These are phyloP conservation scores for Ophion ellenae DNA, from an alignment of 2,888 invertebrate genomes.

Conservation along the genomic window DNA sequence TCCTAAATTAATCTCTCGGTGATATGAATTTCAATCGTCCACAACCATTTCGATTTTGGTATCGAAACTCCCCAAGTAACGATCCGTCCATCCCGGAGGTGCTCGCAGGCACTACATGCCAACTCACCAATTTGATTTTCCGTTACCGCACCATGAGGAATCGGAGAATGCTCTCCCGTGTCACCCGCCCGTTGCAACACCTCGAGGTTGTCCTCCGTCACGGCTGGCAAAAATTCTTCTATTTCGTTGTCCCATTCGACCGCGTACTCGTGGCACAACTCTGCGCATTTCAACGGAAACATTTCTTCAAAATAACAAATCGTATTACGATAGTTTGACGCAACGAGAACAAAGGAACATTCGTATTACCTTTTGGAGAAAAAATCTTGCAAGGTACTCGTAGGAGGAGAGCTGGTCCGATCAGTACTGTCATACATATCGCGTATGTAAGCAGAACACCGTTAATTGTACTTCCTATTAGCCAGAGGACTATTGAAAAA, in stretches of 20 bases:
- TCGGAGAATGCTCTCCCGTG: constrained; percentile 80
- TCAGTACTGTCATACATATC: constrained; percentile 78
- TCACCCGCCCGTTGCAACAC: constrained; percentile 82
- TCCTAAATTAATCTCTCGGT: too few relatives aligned
- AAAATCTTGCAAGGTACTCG: constrained; percentile 75
- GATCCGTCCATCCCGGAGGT: too few relatives aligned
- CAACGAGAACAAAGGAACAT: not conserved
- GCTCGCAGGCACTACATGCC: not conserved
- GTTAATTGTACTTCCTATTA: constrained; percentile 77
- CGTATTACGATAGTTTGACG: not conserved
- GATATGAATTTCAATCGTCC: too few relatives aligned
- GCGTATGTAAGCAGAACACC: constrained; percentile 77
- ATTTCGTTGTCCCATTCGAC: constrained; percentile 82
- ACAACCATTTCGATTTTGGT: too few relatives aligned
- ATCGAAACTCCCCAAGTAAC: too few relatives aligned
- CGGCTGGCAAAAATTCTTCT: constrained; percentile 82
- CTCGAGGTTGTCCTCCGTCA: constrained; percentile 81
- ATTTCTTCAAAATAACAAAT: not conserved
- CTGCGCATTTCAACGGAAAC: constrained; percentile 14
- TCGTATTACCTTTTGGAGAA: constrained; percentile 76
- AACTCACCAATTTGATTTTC: constrained; percentile 76
- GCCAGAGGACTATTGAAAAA: constrained; percentile 78
- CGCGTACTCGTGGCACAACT: constrained; percentile 56
- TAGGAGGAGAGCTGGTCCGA: constrained; percentile 77
- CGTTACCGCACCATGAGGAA: constrained; percentile 75